phyloP scores from a whole-genome alignment of 2,797 vertebrate species.

The Rhincodon typus region DNA sequence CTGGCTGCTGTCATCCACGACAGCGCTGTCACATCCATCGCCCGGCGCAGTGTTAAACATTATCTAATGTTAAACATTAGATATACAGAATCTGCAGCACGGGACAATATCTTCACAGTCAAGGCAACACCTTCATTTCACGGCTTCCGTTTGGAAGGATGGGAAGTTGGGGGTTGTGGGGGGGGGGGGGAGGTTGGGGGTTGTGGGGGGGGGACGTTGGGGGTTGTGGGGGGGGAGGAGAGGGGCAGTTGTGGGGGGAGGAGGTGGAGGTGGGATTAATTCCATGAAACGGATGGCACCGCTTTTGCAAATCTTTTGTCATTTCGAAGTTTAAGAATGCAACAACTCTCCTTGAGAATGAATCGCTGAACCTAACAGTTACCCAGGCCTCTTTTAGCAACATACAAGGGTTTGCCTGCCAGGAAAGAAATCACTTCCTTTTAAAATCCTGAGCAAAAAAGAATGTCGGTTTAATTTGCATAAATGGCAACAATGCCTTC shows the following conservation, averaged over 20 bases:
- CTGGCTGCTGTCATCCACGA: background rate
- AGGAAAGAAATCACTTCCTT: background rate
- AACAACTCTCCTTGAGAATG: background rate
- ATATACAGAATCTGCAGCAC: no score
- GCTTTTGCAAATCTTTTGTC: background rate
- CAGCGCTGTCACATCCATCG: background rate
- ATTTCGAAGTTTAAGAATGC: background rate
- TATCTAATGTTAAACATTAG: no score
- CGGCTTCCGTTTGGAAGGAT: background rate
- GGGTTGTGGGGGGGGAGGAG: no score
- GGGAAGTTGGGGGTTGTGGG: background rate
- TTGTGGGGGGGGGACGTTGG: background rate
- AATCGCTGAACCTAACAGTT: background rate
- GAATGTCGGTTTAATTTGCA: background rate
- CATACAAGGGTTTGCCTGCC: background rate
- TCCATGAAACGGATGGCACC: background rate
- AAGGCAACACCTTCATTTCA: background rate
- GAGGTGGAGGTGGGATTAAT: background rate
- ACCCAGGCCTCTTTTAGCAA: background rate
- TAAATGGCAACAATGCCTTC: background rate
- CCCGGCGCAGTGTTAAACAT: background rate
- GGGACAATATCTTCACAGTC: background rate
- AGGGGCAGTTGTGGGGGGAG: no score
- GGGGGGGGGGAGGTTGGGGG: background rate
- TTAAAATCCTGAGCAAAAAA: background rate